phyloP scores from a whole-genome alignment of 1,140 invertebrate species.

The Dryas iulia region DNA sequence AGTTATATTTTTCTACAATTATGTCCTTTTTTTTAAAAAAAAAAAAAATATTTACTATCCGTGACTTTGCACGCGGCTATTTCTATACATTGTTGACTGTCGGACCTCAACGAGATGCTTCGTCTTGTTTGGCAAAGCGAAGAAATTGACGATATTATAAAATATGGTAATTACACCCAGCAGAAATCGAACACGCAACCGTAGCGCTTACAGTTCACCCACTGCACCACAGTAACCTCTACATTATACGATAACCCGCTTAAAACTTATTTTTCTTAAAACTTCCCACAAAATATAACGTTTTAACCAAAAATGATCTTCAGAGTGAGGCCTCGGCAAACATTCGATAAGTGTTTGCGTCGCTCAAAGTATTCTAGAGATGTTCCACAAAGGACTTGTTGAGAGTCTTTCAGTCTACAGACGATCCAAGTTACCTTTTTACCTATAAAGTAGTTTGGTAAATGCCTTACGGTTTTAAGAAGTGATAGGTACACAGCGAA shows the following conservation, averaged over 20 bases:
- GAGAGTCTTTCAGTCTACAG: conserved; percentile 34
- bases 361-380: conserved; percentile 33
- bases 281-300: neutral
- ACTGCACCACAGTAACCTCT: too few species aligned
- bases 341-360: conserved; percentile 30
- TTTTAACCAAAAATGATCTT: conserved; percentile 14
- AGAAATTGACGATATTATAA: too few species aligned
- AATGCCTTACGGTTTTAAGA: conserved; percentile 26
- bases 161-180: too few species aligned
- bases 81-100: too few species aligned
- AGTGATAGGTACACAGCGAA: conserved; percentile 23
- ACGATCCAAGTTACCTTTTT: conserved; percentile 34
- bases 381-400: conserved; percentile 35
- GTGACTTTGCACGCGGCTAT: too few species aligned
- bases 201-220: too few species aligned
- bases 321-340: conserved; percentile 22
- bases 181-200: too few species aligned
- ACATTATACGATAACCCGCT: neutral
- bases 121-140: too few species aligned
- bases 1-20: too few species aligned
- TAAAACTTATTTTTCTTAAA: neutral
- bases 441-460: conserved; percentile 32
- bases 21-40: too few species aligned
- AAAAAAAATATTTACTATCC: too few species aligned
- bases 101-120: too few species aligned